Evolutionary conservation across 92 coral and sea anemone species (phyloP).

Genomic region (Epizoanthus fatuus): DNA sequence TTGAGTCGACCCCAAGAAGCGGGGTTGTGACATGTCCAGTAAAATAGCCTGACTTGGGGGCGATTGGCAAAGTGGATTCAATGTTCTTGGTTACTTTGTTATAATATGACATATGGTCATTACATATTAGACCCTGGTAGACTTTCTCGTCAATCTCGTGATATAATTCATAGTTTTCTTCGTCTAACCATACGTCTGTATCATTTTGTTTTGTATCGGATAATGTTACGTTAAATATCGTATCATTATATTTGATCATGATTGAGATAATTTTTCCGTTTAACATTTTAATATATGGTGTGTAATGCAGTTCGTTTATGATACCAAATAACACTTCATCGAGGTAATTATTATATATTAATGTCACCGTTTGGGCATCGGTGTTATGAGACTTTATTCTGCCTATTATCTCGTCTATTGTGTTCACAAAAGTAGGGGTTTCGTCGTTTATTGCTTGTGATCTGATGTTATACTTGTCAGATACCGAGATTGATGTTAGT

Average conservation of each 20-base stretch:
- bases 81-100: constrained; percentile 5
- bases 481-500: neutral
- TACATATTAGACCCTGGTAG: neutral
- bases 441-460: neutral
- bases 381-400: constrained; percentile 9
- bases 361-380: neutral
- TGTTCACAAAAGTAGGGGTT: neutral
- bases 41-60: neutral
- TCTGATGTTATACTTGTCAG: constrained; percentile 34
- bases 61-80: constrained; percentile 15
- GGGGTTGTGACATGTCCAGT: neutral
- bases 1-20: constrained; percentile 14
- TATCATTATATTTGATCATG: neutral
- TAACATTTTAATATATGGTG: neutral
- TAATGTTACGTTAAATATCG: neutral
- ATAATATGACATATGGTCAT: neutral
- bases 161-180: neutral
- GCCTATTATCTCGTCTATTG: constrained; percentile 23
- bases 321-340: neutral
- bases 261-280: constrained; percentile 12
- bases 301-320: neutral
- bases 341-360: neutral
- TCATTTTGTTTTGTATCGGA: constrained; percentile 11
- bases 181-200: constrained; percentile 3
- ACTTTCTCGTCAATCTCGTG: neutral